Evolutionary conservation across 2,797 vertebrate species (phyloP).

Genomic region (Synanceia verrucosa): DNA sequence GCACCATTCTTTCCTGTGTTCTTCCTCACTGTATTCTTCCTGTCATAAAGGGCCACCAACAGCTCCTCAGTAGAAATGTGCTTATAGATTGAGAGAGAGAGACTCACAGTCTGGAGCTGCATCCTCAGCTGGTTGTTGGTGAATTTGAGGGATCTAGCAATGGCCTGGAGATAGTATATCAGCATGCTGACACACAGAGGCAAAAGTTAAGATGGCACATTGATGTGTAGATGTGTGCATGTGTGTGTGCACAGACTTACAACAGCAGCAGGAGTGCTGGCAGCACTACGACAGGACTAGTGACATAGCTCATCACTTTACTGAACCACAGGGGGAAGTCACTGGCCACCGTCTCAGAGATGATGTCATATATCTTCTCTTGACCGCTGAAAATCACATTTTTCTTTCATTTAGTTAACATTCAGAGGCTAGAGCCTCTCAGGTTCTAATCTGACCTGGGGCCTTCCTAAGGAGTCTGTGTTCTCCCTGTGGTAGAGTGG

Average conservation of each 20-base stretch:
- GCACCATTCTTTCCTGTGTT: too few relatives aligned
- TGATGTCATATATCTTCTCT: constrained; percentile 97
- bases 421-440: too few relatives aligned
- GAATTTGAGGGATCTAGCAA: constrained; percentile 94
- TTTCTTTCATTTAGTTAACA: neutral
- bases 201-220: neutral
- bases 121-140: constrained; percentile 96
- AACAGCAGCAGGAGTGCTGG: constrained; percentile 92
- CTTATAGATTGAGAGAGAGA: neutral
- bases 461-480: too few relatives aligned
- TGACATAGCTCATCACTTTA: constrained; percentile 88
- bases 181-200: constrained; percentile 88
- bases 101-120: constrained; percentile 95
- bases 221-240: neutral
- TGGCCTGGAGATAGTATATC: constrained; percentile 98
- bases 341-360: constrained; percentile 90
- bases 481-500: too few relatives aligned
- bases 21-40: neutral
- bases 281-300: constrained; percentile 94
- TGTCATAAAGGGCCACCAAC: neutral
- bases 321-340: constrained; percentile 95
- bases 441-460: too few relatives aligned
- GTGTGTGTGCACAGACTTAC: constrained; percentile 82
- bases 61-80: neutral
- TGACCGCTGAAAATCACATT: constrained; percentile 83